Evolutionary conservation across 2,888 invertebrate species (phyloP).

Genomic region (Rhogogaster chlorosoma): DNA sequence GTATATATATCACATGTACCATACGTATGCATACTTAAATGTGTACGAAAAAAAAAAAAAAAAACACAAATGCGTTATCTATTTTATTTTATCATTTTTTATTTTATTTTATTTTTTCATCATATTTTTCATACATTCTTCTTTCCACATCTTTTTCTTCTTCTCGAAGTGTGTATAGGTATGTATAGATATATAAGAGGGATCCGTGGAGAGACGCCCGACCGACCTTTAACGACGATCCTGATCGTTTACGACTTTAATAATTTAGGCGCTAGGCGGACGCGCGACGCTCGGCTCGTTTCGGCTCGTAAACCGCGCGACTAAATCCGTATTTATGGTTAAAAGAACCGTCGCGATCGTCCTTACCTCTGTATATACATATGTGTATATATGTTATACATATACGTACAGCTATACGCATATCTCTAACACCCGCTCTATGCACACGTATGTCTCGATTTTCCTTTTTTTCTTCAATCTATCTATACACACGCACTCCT

Average conservation of each 20-base stretch:
- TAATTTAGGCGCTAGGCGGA: slow-evolving; percentile 76
- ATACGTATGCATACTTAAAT: background rate
- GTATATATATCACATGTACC: background rate
- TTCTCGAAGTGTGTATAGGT: background rate
- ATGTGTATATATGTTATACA: background rate
- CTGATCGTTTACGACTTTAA: slow-evolving; percentile 77
- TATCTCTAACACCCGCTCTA: no score
- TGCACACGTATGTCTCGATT: background rate
- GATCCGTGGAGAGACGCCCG: slow-evolving; percentile 54
- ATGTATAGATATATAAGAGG: background rate
- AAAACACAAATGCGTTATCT: background rate
- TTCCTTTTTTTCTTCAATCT: no score
- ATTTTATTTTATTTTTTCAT: background rate
- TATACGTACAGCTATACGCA: background rate
- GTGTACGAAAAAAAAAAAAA: background rate
- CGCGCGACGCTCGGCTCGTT: slow-evolving; percentile 75
- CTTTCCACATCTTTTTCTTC: background rate
- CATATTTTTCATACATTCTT: background rate
- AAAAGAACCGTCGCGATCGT: slow-evolving; percentile 61
- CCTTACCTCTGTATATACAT: background rate
- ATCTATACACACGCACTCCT: no score
- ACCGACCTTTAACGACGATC: slow-evolving; percentile 75
- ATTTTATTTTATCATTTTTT: background rate
- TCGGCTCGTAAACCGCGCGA: slow-evolving; percentile 76
- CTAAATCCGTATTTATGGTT: slow-evolving; percentile 77